Base-by-base conservation (phyloP, 2,797 vertebrate species). In the Picus viridis region DNA sequence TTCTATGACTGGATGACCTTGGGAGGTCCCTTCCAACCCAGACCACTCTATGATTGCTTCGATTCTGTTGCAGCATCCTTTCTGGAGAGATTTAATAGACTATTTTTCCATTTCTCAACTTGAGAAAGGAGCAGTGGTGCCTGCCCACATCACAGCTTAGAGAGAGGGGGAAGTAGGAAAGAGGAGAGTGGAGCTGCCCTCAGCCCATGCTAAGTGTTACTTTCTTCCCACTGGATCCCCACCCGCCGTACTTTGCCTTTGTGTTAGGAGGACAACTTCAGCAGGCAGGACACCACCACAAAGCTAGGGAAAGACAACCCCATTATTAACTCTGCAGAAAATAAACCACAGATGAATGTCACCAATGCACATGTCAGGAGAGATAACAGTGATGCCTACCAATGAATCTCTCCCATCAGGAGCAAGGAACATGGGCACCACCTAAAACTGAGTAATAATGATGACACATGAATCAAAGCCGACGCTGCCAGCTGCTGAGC, bases 261-360 rank as follows among this genome's bases (percentile, higher is more conserved):
- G 95, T 97, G 84, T 71, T 79, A 67, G 23, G 71, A 96, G 92
- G 93, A 96, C 49, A 84, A 96, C 95, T 87, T 85, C 81, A 85
- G 95, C 83, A 96, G 92, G 87, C 95, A 92, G 47, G 83, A 97
- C 96, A 97, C 95, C 88, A 96, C 95, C 97, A 98, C 95, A 97
- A 97, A 97, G 89, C 97, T 51, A 79, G 19, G 59, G 96, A 96
- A 85, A 96, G 97, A 97, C 97, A 98, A 96, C 90, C 94, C 97
- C 16, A 3, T 96, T 96, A 98, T 98, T 97, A 98, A 83, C 36
- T 80, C 92, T 83, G 95, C 91, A 97, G 95, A 97, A 97, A 97
- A 96, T 97, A 97, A 98, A 97, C 97, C 96, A 97, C 63, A 95
- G 97, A 97, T 97, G 98, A 98, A 97, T 97, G 97, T 91, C 96